Conservation (phyloP, 1,140 invertebrate genomes). For the Nasonia vitripennis region DNA sequence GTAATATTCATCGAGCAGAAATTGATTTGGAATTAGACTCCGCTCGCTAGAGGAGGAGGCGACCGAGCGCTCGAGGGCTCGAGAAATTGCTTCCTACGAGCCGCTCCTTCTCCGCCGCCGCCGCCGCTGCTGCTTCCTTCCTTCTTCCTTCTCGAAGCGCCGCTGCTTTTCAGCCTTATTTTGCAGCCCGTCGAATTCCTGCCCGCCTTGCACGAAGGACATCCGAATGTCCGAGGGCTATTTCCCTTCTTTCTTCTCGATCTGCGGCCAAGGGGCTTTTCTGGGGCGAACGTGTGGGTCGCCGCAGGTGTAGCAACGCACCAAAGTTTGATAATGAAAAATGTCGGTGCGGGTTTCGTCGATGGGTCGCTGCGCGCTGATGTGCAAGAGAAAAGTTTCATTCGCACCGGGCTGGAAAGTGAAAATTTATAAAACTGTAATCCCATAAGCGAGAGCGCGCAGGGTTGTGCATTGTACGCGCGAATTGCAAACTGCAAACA, state of each 20-base stretch:
- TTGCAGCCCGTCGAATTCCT: slow-evolving; percentile 31
- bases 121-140: neutral
- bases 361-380: too few species aligned
- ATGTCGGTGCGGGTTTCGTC: neutral
- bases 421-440: neutral
- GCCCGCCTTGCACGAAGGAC: neutral
- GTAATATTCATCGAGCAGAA: slow-evolving; percentile 71
- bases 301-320: neutral
- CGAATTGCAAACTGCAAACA: neutral
- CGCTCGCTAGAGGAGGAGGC: slow-evolving; percentile 14
- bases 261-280: neutral
- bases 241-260: neutral
- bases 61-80: slow-evolving; percentile 40
- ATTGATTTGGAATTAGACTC: slow-evolving; percentile 71
- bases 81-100: slow-evolving; percentile 46
- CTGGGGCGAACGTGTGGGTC: neutral
- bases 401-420: too few species aligned
- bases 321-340: neutral
- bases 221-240: slow-evolving; percentile 14
- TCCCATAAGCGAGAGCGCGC: too few species aligned
- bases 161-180: slow-evolving; percentile 1
- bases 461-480: too few species aligned
- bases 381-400: too few species aligned
- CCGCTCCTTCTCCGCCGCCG: neutral
- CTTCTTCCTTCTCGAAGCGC: neutral